Evolutionary conservation across 1,140 invertebrate species (phyloP), one percentile per base, ranked within the genome.

Genomic region (Hesperophylax magnus): DNA sequence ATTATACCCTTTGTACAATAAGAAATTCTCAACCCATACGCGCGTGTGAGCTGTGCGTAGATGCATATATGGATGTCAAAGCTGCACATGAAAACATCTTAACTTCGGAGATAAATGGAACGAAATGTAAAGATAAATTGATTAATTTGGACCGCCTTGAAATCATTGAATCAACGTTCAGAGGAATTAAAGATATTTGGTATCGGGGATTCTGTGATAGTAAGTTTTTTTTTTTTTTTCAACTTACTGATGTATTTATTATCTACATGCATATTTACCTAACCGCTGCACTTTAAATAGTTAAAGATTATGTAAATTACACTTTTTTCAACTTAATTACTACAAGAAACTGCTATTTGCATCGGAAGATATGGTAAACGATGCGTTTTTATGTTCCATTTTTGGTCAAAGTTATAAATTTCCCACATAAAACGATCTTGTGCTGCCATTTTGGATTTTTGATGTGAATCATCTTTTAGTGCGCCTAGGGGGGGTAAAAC

Each of bases 201-300:
- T 85, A 88, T 77, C 89, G 88, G 86, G 91, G 90, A 61, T 90
- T 91, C 85, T 92, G 92, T 86, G 87, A 91, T 86, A 88, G 92
- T 92, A 87, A 84, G 86, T 89, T 84, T 39, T 65, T 65, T 65
- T 65, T 65, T 65, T 1, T 1, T 1, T 65, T 17, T 65, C 15
- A n/a, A n/a, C 63, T 27, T 31, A 65, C 80, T 47, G 39, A 9
- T 47, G 14, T 2, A 47, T 47, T 47, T 2, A 2, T 5, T 27
- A 27, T 27, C 2, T 27, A 5, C 27, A 27, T 27, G 5, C 2
- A 27, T 27, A 27, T 27, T 27, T 54, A 54, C 53, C 53, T 54
- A 54, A 15, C 53, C n/a, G 2, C 53, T 7, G 53, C 7, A 54
- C n/a, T 54, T 54, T n/a, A 3, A 54, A 54, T n/a, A n/a, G n/a